Evolutionary conservation across 2,113 vertebrate species (phyloP).

Genomic region (Prinia subflava): DNA sequence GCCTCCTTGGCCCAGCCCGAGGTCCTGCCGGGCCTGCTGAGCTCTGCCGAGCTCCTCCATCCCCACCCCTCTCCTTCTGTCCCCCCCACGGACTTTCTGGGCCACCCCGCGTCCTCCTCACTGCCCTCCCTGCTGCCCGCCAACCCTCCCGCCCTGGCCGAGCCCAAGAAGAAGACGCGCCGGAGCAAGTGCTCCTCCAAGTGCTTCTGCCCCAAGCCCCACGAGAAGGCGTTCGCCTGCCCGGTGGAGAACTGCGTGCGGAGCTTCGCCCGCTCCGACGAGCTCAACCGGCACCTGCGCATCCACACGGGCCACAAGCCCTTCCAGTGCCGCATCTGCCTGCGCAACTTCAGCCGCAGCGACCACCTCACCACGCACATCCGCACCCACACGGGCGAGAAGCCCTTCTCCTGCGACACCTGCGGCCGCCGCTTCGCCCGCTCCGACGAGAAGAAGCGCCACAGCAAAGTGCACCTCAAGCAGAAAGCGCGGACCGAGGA

Average conservation of each 20-base stretch:
- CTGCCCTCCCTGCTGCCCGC: constrained; percentile 73
- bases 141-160: constrained; percentile 67
- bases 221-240: constrained; percentile 94
- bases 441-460: constrained; percentile 92
- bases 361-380: constrained; percentile 98
- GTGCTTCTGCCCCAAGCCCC: constrained; percentile 85
- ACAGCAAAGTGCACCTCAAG: constrained; percentile 94
- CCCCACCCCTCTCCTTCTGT: constrained; percentile 45
- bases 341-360: constrained; percentile 96
- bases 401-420: constrained; percentile 95
- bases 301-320: constrained; percentile 98
- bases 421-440: constrained; percentile 94
- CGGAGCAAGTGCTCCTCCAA: constrained; percentile 82
- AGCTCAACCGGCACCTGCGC: constrained; percentile 95
- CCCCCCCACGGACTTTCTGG: constrained; percentile 75
- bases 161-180: constrained; percentile 78
- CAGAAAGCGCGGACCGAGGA: constrained; percentile 94
- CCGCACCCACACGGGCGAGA: constrained; percentile 96
- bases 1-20: constrained; percentile 20
- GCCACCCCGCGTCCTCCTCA: constrained; percentile 67
- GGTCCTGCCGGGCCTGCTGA: not conserved
- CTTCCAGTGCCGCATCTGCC: constrained; percentile 97
- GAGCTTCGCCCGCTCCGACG: constrained; percentile 94
- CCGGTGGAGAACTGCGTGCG: constrained; percentile 93
- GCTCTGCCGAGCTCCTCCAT: constrained; percentile 6